Conservation (phyloP, 2,888 invertebrate genomes). For the Subacronicta megacephala region DNA sequence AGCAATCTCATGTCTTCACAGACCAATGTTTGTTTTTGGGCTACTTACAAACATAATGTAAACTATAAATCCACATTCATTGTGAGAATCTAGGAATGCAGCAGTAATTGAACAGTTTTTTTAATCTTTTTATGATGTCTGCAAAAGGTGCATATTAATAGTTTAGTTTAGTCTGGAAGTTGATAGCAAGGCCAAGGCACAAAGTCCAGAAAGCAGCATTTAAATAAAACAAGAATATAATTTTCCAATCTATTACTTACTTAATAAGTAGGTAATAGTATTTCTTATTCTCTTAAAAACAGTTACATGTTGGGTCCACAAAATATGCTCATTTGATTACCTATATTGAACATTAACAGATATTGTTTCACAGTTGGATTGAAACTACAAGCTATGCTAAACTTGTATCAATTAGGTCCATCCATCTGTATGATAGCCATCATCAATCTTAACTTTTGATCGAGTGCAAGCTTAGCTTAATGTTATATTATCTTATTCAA, state of each 20-base stretch:
- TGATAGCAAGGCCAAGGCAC: neutral
- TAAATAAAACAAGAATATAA: no score
- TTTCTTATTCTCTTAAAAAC: no score
- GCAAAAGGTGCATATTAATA: no score
- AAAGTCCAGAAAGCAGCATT: neutral
- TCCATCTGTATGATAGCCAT: neutral
- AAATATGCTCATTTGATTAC: no score
- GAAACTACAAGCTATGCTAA: neutral
- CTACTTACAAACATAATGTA: conserved; percentile 13
- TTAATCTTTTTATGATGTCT: no score
- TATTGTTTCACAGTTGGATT: neutral
- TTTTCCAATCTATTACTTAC: no score
- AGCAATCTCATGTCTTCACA: conserved; percentile 25
- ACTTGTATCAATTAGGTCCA: neutral
- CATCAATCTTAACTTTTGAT: conserved; percentile 8
- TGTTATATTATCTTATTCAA: neutral
- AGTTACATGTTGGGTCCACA: no score
- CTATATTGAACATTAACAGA: no score
- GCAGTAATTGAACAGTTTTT: neutral
- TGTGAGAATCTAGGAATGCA: conserved; percentile 1
- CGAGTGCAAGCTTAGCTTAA: neutral
- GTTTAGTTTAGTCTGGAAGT: no score
- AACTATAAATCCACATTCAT: conserved; percentile 3
- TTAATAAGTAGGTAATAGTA: no score
- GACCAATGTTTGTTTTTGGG: conserved; percentile 26